These are phyloP conservation scores for Polietes domitor DNA, from an alignment of 2,888 invertebrate species.

Conservation along the genomic window DNA sequence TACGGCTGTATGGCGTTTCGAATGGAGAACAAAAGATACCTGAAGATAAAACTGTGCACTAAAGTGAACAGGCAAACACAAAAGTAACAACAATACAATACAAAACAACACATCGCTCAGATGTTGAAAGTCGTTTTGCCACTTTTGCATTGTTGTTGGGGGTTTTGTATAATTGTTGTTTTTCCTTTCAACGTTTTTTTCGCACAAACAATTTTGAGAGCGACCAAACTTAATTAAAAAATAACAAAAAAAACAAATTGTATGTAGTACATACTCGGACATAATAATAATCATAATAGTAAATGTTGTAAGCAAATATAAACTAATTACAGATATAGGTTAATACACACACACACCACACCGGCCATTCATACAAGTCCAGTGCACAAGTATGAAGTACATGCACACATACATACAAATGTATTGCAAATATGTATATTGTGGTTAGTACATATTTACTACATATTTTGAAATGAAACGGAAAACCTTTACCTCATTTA, in stretches of 20 bases:
- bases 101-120: conserved; percentile 46
- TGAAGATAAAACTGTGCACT: background rate
- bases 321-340: conserved; percentile 52
- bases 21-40: background rate
- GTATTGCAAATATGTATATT: too few relatives aligned
- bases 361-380: background rate
- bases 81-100: conserved; percentile 48
- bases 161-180: conserved; percentile 23
- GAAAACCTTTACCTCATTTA: conserved; percentile 12
- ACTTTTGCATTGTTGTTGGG: conserved; percentile 70
- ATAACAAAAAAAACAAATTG: background rate
- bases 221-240: conserved; percentile 43
- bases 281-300: background rate
- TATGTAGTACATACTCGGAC: background rate
- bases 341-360: background rate
- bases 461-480: background rate
- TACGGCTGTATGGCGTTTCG: background rate
- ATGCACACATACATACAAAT: too few relatives aligned
- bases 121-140: conserved; percentile 80
- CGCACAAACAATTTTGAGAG: conserved; percentile 2
- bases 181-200: conserved; percentile 41
- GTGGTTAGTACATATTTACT: background rate
- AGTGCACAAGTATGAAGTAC: too few relatives aligned
- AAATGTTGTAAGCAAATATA: conserved; percentile 46
- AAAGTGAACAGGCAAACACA: conserved; percentile 35